Conservation (phyloP, 1,140 invertebrate species). For the Papilio helenus region DNA sequence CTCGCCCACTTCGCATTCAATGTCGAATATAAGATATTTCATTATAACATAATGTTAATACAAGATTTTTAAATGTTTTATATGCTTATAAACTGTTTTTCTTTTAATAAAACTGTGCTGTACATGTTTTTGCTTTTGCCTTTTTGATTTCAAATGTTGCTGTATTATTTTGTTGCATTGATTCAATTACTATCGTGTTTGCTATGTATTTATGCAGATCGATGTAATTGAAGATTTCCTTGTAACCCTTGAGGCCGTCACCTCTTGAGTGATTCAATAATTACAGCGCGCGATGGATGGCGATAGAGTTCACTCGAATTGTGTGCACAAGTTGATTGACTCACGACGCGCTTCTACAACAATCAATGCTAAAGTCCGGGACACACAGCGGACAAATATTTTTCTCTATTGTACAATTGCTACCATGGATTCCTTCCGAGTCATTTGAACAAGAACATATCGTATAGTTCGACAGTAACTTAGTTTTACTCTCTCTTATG, state of each 20-base stretch:
- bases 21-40: conserved; percentile 15
- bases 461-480: no score
- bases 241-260: not conserved
- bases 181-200: not conserved
- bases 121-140: not conserved
- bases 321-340: not conserved
- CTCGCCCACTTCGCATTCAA: not conserved
- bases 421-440: no score
- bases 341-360: not conserved
- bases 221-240: not conserved
- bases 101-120: not conserved
- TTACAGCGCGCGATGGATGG: not conserved
- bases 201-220: not conserved
- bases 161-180: not conserved
- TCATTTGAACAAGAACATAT: no score
- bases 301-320: not conserved
- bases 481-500: no score
- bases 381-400: not conserved
- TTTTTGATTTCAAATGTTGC: not conserved
- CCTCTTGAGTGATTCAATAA: conserved; percentile 9
- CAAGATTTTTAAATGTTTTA: not conserved
- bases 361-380: not conserved
- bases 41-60: not conserved
- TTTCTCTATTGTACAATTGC: no score
- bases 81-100: not conserved